Evolutionary conservation across 2,797 vertebrate genomes (phyloP), one percentile per base, ranked within the genome.

Genomic region (Triplophysa bombifrons): DNA sequence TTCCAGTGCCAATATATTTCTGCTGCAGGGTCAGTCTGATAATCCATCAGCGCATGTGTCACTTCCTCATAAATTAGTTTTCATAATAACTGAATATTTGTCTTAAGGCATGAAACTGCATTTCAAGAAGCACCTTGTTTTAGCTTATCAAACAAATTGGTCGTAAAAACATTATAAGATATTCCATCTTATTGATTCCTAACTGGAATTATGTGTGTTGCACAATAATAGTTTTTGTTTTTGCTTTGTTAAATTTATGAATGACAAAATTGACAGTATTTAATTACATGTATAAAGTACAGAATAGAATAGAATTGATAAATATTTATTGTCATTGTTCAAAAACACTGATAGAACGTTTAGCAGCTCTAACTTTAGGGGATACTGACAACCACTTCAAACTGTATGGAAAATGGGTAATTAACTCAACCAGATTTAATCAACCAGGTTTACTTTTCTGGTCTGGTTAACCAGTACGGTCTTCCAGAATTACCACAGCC

Each of bases 51-150:
- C 3, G 8, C 20, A 25, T 55, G 4, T 11, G 17, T 75, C 44
- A 51, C 72, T 46, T 71, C 61, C 78, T 74, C 74, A 25, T 56
- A 11, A n/a, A 13, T 56, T 1, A 44, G 74, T 67, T 17, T 68
- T 66, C 14, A 11, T 55, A 17, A 64, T n/a, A 65, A 50, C 27
- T 27, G 3, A n/a, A 5, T 61, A 48, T 2, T 13, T 27, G 71
- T 19, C 50, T 60, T 3, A 38, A 53, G 34, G 20, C 9, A 51
- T 50, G 12, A 51, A 63, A 50, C 46, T 3, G 27, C 60, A n/a
- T 64, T 22, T 9, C 12, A 46, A 44, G 16, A 11, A 30, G 38
- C 5, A 8, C 46, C 14, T 16, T 34, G n/a, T 30, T 74, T 53
- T 17, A 65, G 3, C 61, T 74, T 53, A 56, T 44, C n/a, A 9